Conservation (phyloP, 2,113 vertebrate genomes). For the Telmatochromis bifrenatus region DNA sequence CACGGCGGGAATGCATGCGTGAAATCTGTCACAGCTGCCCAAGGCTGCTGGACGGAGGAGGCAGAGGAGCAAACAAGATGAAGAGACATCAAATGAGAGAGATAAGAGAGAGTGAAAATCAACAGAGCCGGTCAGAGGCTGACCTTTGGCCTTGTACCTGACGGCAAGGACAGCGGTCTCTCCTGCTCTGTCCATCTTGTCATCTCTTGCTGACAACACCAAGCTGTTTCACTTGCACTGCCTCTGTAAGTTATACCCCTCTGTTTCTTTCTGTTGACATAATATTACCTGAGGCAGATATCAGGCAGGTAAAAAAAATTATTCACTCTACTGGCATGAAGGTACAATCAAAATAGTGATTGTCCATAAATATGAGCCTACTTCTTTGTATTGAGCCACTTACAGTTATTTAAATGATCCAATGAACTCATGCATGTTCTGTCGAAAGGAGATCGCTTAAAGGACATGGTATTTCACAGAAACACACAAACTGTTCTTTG, state of each 20-base stretch:
- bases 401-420: background rate
- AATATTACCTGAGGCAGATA: background rate
- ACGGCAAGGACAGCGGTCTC: background rate
- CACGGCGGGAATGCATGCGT: conserved; percentile 43
- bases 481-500: background rate
- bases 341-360: background rate
- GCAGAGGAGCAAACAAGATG: background rate
- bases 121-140: background rate
- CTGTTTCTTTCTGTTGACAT: background rate
- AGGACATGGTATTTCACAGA: background rate
- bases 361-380: background rate
- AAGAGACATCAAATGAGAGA: background rate
- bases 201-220: conserved; percentile 30
- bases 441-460: background rate
- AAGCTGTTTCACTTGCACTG: background rate
- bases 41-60: conserved; percentile 30
- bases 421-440: background rate
- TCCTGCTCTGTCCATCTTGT: background rate
- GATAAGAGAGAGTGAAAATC: conserved; percentile 1
- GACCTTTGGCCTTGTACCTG: conserved; percentile 36
- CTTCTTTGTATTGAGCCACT: background rate
- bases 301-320: background rate
- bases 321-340: background rate
- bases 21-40: conserved; percentile 59
- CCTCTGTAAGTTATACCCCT: background rate